Conservation (phyloP, 2,888 invertebrate species). For the Cenopis cana region DNA sequence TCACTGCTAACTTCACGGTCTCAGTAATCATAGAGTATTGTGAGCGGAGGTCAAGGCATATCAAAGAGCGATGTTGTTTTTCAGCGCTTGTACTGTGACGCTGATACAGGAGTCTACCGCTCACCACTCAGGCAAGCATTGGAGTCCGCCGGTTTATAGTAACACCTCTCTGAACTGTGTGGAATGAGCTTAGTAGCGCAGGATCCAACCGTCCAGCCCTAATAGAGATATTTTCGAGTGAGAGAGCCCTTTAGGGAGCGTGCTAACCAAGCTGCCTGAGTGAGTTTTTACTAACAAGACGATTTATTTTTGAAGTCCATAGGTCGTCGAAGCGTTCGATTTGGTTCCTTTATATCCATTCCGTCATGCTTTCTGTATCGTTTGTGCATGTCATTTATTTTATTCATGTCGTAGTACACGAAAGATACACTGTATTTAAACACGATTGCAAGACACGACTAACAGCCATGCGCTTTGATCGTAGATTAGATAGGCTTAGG, state of each 20-base stretch:
- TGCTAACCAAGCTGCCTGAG: constrained; percentile 85
- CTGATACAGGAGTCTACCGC: constrained; percentile 90
- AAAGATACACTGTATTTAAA: constrained; percentile 69
- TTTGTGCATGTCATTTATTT: constrained; percentile 79
- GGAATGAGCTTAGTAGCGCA: constrained; percentile 81
- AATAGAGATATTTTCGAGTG: constrained; percentile 66
- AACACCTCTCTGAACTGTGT: constrained; percentile 79
- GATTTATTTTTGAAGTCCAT: constrained; percentile 85
- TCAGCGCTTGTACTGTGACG: constrained; percentile 91
- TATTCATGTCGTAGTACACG: constrained; percentile 69
- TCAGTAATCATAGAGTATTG: constrained; percentile 18
- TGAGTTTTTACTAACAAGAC: constrained; percentile 81
- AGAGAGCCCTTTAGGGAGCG: constrained; percentile 65
- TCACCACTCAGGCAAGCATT: constrained; percentile 92
- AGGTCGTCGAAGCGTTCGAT: constrained; percentile 51
- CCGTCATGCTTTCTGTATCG: constrained; percentile 77
- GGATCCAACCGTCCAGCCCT: constrained; percentile 58
- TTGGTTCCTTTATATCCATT: constrained; percentile 64
- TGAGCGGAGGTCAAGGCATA: constrained; percentile 75
- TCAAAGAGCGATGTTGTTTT: constrained; percentile 86
- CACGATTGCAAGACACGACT: constrained; percentile 68
- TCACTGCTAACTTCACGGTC: constrained; percentile 16
- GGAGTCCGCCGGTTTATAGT: constrained; percentile 85
- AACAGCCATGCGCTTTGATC: constrained; percentile 62
- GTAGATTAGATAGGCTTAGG: too few species aligned